These are phyloP conservation scores for Ischnus inquisitorius DNA, from an alignment of 2,888 invertebrate species.

Conservation along the genomic window DNA sequence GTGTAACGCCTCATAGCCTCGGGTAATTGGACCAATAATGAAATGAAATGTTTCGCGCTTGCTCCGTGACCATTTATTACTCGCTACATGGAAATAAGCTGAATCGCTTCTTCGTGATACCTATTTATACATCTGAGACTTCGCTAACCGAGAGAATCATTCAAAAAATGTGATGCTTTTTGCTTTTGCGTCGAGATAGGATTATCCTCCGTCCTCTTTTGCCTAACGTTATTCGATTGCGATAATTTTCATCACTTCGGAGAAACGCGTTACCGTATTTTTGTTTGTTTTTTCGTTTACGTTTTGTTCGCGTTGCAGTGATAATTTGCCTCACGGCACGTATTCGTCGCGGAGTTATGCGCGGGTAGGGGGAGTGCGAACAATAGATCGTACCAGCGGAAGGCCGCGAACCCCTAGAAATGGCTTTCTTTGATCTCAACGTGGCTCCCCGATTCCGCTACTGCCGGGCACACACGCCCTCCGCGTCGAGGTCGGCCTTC, in stretches of 20 bases:
- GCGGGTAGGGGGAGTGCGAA: slow-evolving; percentile 10
- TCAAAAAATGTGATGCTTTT: too few species aligned
- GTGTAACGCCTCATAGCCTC: slow-evolving; percentile 72
- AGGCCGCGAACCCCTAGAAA: slow-evolving; percentile 63
- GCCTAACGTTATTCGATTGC: not conserved
- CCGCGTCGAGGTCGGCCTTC: slow-evolving; percentile 26
- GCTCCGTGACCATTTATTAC: slow-evolving; percentile 51
- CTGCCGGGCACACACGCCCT: slow-evolving; percentile 32
- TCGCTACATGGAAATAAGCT: slow-evolving; percentile 48
- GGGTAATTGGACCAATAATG: slow-evolving; percentile 81
- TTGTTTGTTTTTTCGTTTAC: not conserved
- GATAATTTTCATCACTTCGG: not conserved
- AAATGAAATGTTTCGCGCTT: slow-evolving; percentile 75
- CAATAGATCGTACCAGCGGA: slow-evolving; percentile 53
- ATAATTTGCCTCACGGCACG: not conserved
- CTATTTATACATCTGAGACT: too few species aligned
- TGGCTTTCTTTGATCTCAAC: slow-evolving; percentile 61
- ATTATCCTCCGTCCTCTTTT: too few species aligned
- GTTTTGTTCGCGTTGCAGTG: not conserved
- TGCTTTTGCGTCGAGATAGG: too few species aligned
- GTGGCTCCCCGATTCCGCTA: slow-evolving; percentile 34
- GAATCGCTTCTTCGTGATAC: slow-evolving; percentile 25
- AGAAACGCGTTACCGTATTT: not conserved
- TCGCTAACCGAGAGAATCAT: too few species aligned
- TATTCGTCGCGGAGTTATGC: slow-evolving; percentile 27